These are phyloP conservation scores for Henricia sp. DNA, from an alignment of 53 echinoderm and acorn worm species.

Conservation along the genomic window DNA sequence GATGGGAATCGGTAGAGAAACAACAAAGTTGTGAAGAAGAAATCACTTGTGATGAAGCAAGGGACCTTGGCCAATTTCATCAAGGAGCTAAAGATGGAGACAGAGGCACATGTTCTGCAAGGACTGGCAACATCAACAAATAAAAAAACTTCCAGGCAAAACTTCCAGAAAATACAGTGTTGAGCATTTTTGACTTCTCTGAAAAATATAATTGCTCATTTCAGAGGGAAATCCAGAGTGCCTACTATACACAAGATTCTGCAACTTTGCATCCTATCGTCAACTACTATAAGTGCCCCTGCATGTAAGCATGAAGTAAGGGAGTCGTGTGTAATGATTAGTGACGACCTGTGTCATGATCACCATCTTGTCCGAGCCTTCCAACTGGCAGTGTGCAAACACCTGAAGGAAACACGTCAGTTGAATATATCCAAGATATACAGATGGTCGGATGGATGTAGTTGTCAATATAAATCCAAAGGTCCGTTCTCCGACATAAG, in stretches of 20 bases:
- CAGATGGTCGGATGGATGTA: conserved; percentile 51
- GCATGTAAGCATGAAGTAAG: conserved; percentile 32
- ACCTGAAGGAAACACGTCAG: conserved; percentile 54
- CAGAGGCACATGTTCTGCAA: not conserved
- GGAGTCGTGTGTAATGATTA: conserved; percentile 61
- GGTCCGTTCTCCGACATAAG: conserved; percentile 60
- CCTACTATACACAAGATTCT: conserved; percentile 58
- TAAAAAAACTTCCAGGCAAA: not conserved
- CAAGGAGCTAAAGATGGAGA: not conserved
- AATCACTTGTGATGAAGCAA: not conserved
- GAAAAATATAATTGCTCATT: conserved; percentile 45
- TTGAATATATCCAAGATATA: conserved; percentile 28
- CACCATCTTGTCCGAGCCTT: conserved; percentile 59
- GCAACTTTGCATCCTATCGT: conserved; percentile 68
- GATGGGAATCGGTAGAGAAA: conserved; percentile 14
- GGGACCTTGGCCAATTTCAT: not conserved
- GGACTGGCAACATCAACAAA: conserved; percentile 29
- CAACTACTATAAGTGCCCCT: conserved; percentile 47
- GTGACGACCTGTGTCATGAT: conserved; percentile 59
- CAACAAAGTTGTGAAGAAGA: conserved; percentile 1
- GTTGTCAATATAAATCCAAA: conserved; percentile 46
- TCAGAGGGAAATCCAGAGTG: conserved; percentile 63
- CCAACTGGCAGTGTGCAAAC: conserved; percentile 25
- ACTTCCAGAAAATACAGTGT: conserved; percentile 8
- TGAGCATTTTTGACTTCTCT: conserved; percentile 28